Conservation (phyloP, 2,888 invertebrate species). For the Drosophila kokeensis region DNA sequence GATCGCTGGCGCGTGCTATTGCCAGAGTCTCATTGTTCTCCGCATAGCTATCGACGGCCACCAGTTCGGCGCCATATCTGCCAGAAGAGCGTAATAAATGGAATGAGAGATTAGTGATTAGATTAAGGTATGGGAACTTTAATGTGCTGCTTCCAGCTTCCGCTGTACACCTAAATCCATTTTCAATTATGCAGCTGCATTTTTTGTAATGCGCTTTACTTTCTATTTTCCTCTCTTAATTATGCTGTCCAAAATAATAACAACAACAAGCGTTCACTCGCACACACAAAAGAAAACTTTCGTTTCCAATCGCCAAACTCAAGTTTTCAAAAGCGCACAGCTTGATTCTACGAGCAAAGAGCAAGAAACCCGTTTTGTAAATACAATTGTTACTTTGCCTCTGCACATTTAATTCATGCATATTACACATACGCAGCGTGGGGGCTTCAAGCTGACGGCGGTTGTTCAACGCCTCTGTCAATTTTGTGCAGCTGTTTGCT, state of each 20-base stretch:
- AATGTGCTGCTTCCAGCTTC: slow-evolving; percentile 40
- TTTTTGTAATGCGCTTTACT: slow-evolving; percentile 64
- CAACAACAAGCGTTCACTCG: slow-evolving; percentile 19
- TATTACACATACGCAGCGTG: slow-evolving; percentile 76
- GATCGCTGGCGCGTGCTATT: slow-evolving; percentile 89
- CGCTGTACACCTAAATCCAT: slow-evolving; percentile 41
- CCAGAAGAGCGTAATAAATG: slow-evolving; percentile 5
- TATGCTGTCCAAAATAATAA: slow-evolving; percentile 60
- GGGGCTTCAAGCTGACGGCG: slow-evolving; percentile 30
- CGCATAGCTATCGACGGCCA: slow-evolving; percentile 94
- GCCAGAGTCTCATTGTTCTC: slow-evolving; percentile 96
- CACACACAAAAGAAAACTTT: slow-evolving; percentile 68
- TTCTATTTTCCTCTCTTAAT: slow-evolving; percentile 72
- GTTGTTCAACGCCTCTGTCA: slow-evolving; percentile 47
- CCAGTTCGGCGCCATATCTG: slow-evolving; percentile 97
- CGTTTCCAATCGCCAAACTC: slow-evolving; percentile 74
- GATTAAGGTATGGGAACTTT: slow-evolving; percentile 14
- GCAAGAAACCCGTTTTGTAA: slow-evolving; percentile 62
- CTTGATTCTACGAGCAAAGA: slow-evolving; percentile 47
- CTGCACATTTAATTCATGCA: slow-evolving; percentile 15
- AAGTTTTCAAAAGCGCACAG: slow-evolving; percentile 30
- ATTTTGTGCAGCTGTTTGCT: slow-evolving; percentile 46
- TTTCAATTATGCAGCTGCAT: slow-evolving; percentile 66
- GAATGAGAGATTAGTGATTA: slow-evolving; percentile 38
- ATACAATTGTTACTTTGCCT: slow-evolving; percentile 23